A percentile compares a stretch with the other conserved stretches of the same genome.
phyloP scores from a whole-genome alignment of 1,140 invertebrate species.

The Aphidius gifuensis region DNA sequence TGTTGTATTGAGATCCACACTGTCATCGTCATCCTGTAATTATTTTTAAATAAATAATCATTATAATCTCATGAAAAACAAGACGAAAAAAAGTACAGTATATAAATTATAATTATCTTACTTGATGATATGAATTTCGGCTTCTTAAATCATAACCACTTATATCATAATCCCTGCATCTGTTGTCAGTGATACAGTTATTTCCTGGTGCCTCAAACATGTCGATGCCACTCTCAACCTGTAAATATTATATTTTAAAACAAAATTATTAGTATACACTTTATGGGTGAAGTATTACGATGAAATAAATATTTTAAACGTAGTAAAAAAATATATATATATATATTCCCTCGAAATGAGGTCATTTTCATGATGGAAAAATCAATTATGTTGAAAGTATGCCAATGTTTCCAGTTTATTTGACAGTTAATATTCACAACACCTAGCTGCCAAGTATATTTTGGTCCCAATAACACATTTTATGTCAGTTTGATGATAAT shows the following conservation, averaged over 20 bases:
- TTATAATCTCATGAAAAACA: not conserved
- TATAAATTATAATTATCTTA: constrained; percentile 28
- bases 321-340: too few species aligned
- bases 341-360: not conserved
- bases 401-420: not conserved
- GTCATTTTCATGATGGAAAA: not conserved
- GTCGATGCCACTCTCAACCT: constrained; percentile 43
- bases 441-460: too few species aligned
- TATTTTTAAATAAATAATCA: constrained; percentile 26
- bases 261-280: constrained; percentile 1
- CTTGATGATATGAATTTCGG: constrained; percentile 41
- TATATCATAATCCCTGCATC: constrained; percentile 41
- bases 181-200: constrained; percentile 39
- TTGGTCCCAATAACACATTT: too few species aligned
- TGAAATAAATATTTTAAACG: not conserved
- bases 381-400: constrained; percentile 2
- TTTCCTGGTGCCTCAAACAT: constrained; percentile 46
- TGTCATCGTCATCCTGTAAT: constrained; percentile 56
- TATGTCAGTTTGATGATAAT: too few species aligned
- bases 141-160: constrained; percentile 47
- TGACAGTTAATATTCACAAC: too few species aligned
- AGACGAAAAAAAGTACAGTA: not conserved
- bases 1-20: constrained; percentile 57
- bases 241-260: constrained; percentile 11
- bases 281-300: not conserved